Base-by-base conservation (phyloP, 53 echinoderm and acorn worm species). In the Astropecten irregularis region DNA sequence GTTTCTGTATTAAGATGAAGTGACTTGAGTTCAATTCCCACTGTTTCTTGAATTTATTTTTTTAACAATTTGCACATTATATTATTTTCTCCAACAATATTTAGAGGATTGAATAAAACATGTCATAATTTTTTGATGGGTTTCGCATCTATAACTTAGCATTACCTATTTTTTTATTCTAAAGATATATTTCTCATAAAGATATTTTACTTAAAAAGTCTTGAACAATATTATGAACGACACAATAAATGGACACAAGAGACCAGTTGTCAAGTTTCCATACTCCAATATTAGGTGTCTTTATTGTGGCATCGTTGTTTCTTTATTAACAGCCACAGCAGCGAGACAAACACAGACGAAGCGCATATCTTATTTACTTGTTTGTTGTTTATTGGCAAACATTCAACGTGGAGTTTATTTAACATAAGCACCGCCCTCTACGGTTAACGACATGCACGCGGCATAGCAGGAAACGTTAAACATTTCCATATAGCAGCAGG, bases 251-350 rank as follows among this genome's bases (percentile, higher is more conserved):
- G 15, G 25, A 60, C 21, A 66, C 66, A 66, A n/a, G 20, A 3
- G 11, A 34, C 20, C 4, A n/a, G 4, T 4, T 53, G 6, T 79
- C 62, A 60, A 79, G 79, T 79, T 76, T 79, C 79, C 79, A 79
- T 79, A 61, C 79, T 79, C 62, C 61, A 79, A 79, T 79, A 79
- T 62, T 53, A 37, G 56, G 74, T 62, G 79, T 79, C 79, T 79
- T 79, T 79, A 79, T 61, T 79, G 79, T 79, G 79, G 79, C 79
- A 79, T 46, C 56, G 79, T 61, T 61, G 60, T 74, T 71, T 37
- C 11, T 61, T 61, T 10, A 44, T 62, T 62, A 42, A 27, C 30
- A 23, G 62, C 79, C 79, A 79, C 79, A 79, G 79, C 79, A 79
- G 48, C 61, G 10, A 61, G 79, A 79, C 79, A 42, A 79, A 79